A percentile compares a stretch with the other conserved stretches of the same genome.
Evolutionary conservation across 2,113 vertebrate genomes (phyloP).

Genomic region (Chinchilla lanigera): DNA sequence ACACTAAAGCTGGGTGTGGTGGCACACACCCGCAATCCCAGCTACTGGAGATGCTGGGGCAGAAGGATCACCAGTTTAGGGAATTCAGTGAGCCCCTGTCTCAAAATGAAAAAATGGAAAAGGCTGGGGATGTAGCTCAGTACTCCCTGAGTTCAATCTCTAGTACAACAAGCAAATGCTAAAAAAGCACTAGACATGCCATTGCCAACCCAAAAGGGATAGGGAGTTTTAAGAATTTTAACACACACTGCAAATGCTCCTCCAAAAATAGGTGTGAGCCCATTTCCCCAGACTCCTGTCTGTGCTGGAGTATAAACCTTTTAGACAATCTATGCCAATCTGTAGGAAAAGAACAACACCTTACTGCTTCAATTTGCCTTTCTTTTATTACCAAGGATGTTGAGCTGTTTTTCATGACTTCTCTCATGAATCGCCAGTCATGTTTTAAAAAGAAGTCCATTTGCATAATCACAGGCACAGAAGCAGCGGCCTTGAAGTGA

Average conservation of each 20-base stretch:
- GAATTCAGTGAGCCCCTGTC: not conserved
- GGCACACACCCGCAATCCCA: not conserved
- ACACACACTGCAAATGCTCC: not conserved
- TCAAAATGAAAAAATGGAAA: not conserved
- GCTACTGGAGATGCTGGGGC: not conserved
- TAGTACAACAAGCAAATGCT: not conserved
- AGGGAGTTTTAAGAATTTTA: not conserved
- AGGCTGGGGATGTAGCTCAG: not conserved
- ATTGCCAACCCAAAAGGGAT: not conserved
- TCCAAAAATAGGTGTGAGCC: not conserved
- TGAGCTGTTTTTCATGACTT: not conserved
- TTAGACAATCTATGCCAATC: not conserved
- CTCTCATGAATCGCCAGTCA: not conserved
- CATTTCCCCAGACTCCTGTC: not conserved
- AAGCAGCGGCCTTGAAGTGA: not conserved
- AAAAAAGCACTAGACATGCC: conserved; percentile 1
- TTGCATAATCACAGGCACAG: not conserved
- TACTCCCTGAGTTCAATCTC: not conserved
- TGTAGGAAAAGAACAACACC: not conserved
- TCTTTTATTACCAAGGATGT: conserved; percentile 9
- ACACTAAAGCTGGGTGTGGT: not conserved
- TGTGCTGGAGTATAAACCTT: not conserved
- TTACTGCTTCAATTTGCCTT: conserved; percentile 38
- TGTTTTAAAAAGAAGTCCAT: conserved; percentile 2
- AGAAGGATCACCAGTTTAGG: not conserved